Conservation (phyloP, 2,888 invertebrate species). For the Epistrophe grossulariae region DNA sequence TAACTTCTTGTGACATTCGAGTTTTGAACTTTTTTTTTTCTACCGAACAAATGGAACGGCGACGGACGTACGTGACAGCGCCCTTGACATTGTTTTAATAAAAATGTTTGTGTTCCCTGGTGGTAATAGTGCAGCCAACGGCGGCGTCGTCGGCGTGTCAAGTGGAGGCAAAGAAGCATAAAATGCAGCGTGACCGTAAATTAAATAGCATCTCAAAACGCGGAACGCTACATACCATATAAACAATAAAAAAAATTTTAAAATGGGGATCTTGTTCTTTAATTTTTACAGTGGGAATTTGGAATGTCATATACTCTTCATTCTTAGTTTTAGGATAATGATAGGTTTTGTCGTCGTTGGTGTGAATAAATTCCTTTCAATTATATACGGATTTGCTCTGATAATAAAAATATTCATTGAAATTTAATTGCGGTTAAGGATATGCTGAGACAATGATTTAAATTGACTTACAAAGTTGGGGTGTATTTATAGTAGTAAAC, state of each 20-base stretch:
- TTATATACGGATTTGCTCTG: too few relatives aligned
- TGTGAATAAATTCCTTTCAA: too few relatives aligned
- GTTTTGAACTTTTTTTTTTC: neutral
- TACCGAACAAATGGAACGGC: neutral
- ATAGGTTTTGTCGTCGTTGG: too few relatives aligned
- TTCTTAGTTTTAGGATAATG: too few relatives aligned
- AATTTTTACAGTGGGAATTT: too few relatives aligned
- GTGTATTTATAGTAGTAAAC: too few relatives aligned
- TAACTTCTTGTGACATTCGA: slow-evolving; percentile 41
- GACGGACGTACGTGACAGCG: slow-evolving; percentile 49
- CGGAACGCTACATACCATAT: neutral
- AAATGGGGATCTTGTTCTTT: neutral
- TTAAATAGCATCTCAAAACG: slow-evolving; percentile 57
- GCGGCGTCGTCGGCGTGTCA: neutral
- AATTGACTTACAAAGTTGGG: too few relatives aligned
- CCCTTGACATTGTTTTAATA: slow-evolving; percentile 74
- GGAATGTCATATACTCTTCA: too few relatives aligned
- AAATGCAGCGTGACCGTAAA: slow-evolving; percentile 60
- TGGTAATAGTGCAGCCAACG: neutral
- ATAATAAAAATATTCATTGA: too few relatives aligned
- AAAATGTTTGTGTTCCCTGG: slow-evolving; percentile 42
- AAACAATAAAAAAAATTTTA: neutral
- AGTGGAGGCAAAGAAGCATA: slow-evolving; percentile 16
- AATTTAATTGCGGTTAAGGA: too few relatives aligned
- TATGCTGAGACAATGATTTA: too few relatives aligned